Evolutionary conservation across 2,888 invertebrate genomes (phyloP).

Genomic region (Trypoxylon attenuatum): DNA sequence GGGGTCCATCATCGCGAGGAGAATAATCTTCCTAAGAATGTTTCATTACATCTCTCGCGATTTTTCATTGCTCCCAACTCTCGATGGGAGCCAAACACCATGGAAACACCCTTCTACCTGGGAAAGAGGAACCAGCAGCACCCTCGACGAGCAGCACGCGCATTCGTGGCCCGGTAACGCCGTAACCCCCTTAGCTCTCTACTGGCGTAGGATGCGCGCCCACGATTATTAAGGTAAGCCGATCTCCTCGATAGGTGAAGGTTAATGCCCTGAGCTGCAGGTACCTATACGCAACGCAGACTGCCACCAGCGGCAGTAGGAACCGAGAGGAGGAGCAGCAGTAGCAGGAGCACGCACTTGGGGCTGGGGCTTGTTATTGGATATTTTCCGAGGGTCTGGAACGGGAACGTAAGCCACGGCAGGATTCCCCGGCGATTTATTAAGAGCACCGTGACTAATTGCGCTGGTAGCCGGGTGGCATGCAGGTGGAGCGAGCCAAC

Average conservation of each 20-base stretch:
- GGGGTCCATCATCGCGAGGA: not conserved
- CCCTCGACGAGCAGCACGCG: too few relatives aligned
- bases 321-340: slow-evolving; percentile 16
- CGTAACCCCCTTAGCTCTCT: slow-evolving; percentile 44
- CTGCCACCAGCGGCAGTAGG: slow-evolving; percentile 7
- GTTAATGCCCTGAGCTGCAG: slow-evolving; percentile 51
- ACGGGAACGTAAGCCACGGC: slow-evolving; percentile 26
- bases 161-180: slow-evolving; percentile 47
- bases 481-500: too few relatives aligned
- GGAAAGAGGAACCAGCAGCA: not conserved
- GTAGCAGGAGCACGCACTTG: slow-evolving; percentile 33
- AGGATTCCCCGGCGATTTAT: slow-evolving; percentile 54
- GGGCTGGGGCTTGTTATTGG: slow-evolving; percentile 58
- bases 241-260: slow-evolving; percentile 66
- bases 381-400: slow-evolving; percentile 48
- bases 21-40: slow-evolving; percentile 58
- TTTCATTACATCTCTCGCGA: slow-evolving; percentile 69
- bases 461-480: too few relatives aligned
- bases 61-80: slow-evolving; percentile 58
- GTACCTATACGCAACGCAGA: slow-evolving; percentile 10
- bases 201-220: slow-evolving; percentile 56
- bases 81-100: slow-evolving; percentile 54
- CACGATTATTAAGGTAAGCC: slow-evolving; percentile 73
- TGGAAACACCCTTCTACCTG: slow-evolving; percentile 68
- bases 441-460: slow-evolving; percentile 59